Percentiles rank a stretch among this genome's conserved stretches.
These are phyloP conservation scores for Fregata magnificens DNA, from an alignment of 2,113 vertebrate species.

Conservation along the genomic window DNA sequence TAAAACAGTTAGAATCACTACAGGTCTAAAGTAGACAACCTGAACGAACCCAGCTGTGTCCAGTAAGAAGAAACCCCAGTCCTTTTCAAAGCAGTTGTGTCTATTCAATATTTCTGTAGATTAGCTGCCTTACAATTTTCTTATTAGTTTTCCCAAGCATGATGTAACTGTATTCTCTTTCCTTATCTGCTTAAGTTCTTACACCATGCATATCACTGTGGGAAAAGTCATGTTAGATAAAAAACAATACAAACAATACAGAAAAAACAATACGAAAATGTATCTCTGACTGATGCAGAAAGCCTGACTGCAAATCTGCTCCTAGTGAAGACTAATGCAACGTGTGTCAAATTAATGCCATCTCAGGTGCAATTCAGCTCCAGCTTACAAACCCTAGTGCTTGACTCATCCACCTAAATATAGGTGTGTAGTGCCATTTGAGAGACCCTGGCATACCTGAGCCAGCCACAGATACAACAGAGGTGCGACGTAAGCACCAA, in stretches of 20 bases:
- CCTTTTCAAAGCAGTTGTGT: not conserved
- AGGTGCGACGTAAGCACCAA: not conserved
- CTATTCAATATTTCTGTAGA: not conserved
- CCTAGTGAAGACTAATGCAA: not conserved
- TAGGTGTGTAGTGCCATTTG: accelerated
- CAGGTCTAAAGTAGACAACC: not conserved
- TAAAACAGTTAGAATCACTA: not conserved
- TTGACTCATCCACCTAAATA: not conserved
- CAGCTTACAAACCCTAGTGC: not conserved
- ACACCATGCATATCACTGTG: not conserved
- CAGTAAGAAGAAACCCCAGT: not conserved
- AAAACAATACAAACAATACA: not conserved
- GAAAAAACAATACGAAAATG: not conserved
- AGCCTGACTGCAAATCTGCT: not conserved
- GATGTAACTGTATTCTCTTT: not conserved
- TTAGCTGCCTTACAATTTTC: not conserved
- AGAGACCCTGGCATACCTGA: not conserved
- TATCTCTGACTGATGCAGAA: not conserved
- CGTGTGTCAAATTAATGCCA: not conserved
- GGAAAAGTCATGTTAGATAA: not conserved
- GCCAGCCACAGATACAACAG: not conserved
- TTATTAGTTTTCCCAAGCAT: not conserved
- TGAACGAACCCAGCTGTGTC: not conserved
- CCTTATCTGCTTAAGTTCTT: not conserved
- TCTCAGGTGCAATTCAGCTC: not conserved